Conservation (phyloP, 2,797 vertebrate species). For the Urophycis tenuis region DNA sequence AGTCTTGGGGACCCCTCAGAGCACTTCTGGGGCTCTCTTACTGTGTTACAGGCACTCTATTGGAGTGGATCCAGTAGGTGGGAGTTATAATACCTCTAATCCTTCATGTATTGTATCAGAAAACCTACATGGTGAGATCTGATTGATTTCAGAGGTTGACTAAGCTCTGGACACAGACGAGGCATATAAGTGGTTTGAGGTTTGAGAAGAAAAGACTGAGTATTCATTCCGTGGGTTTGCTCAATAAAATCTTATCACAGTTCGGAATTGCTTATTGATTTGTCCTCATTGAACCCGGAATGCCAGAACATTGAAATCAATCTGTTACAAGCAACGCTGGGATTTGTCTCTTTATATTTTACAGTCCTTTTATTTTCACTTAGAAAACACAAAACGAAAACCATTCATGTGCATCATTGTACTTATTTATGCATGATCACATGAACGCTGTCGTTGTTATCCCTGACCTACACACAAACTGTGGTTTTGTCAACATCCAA, state of each 20-base stretch:
- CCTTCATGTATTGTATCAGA: slow-evolving; percentile 32
- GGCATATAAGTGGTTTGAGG: slow-evolving; percentile 32
- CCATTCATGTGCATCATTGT: neutral
- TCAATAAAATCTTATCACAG: slow-evolving; percentile 64
- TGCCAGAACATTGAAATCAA: slow-evolving; percentile 68
- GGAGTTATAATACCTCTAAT: slow-evolving; percentile 5
- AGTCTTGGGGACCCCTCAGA: slow-evolving; percentile 40
- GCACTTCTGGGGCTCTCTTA: slow-evolving; percentile 21
- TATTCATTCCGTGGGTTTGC: slow-evolving; percentile 43
- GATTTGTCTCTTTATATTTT: slow-evolving; percentile 9
- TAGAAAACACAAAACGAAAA: neutral
- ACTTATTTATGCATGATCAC: neutral
- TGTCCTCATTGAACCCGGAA: slow-evolving; percentile 54
- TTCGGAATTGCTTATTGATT: slow-evolving; percentile 78
- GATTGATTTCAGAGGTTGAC: neutral
- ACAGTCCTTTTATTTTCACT: slow-evolving; percentile 6
- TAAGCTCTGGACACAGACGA: slow-evolving; percentile 25
- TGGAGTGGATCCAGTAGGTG: slow-evolving; percentile 18
- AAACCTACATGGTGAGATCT: neutral
- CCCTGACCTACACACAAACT: neutral
- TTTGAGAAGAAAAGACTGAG: slow-evolving; percentile 37
- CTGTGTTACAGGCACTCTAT: neutral
- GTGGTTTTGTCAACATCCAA: neutral
- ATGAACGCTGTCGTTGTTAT: neutral
- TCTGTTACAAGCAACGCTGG: slow-evolving; percentile 33